Conservation (phyloP, 2,888 invertebrate species). For the Syrista parreyssii region DNA sequence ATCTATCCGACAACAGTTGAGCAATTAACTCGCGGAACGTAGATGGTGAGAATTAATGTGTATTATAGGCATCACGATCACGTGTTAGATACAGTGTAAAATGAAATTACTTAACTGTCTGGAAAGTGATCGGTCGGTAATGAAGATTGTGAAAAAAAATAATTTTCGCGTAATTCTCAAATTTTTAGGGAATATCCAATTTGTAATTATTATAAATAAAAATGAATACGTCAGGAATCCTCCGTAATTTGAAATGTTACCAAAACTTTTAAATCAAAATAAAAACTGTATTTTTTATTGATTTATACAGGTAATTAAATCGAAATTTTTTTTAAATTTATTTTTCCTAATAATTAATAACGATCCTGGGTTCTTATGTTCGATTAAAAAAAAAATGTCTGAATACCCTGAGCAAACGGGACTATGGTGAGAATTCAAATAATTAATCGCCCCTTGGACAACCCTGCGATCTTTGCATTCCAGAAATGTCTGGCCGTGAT, state of each 20-base stretch:
- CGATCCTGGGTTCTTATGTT: background rate
- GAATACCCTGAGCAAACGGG: background rate
- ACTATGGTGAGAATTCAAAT: background rate
- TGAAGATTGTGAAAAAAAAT: background rate
- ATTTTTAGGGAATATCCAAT: background rate
- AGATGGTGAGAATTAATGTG: background rate
- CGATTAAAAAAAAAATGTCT: background rate
- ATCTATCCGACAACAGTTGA: background rate
- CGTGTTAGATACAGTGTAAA: background rate
- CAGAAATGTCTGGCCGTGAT: conserved; percentile 30
- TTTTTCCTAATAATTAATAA: background rate
- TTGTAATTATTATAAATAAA: background rate
- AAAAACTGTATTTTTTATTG: background rate
- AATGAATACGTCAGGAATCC: background rate
- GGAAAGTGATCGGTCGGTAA: background rate
- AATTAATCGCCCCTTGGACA: conserved; percentile 43
- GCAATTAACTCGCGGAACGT: background rate
- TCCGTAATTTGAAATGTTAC: background rate
- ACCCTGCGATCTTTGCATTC: conserved; percentile 35
- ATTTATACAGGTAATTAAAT: background rate
- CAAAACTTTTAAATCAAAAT: background rate
- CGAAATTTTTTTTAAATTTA: background rate
- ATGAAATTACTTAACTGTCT: background rate
- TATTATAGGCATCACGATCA: background rate
- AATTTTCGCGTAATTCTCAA: background rate